Base-by-base conservation (phyloP, 2,888 invertebrate species). In the Tromatobia lineatoria region DNA sequence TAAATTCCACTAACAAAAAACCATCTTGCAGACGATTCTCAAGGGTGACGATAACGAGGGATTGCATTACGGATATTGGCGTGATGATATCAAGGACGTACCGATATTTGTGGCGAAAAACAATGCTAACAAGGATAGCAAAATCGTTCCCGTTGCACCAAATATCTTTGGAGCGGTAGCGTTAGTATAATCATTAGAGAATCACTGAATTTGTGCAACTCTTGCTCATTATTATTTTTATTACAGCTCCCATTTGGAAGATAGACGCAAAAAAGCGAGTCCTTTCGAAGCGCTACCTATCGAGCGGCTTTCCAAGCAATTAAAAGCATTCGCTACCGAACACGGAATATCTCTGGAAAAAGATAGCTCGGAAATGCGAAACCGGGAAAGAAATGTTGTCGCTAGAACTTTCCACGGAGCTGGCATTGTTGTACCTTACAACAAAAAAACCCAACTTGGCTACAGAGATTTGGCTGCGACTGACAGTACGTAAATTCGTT, bases 61-160 rank as follows among this genome's bases (percentile, higher is more conserved):
- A 85, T 96, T 96, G 87, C 99, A 99, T 92, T 96, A 98, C 90
- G 99, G 99, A 7, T 99, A 98, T 94, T 98, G 96, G 95, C 95
- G 98, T 90, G 99, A 99, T 94, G 95, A 96, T 83, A 97, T 97
- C 0, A 94, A 95, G 42, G 96, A 96, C 79, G 93, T 95, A 52
- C 97, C 98, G 45, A 95, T 95, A 7, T 96, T 98, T 92, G 94
- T 99, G 57, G 98, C 96, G 0, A 95, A 96, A 86, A 98, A 98
- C 94, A 95, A 96, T 88, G 95, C 96, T 52, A 94, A 95, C 23
- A 95, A 96, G 87, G 96, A 96, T 91, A 97, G 96, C 87, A 95
- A 94, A 71, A 96, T 99, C 69, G 95, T 95, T 87, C 95, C 96
- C 25, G 94, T 97, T 75, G 98, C 97, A 29, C 96, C 96, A 82